Evolutionary conservation across 2,888 invertebrate genomes (phyloP), one percentile per base, ranked within the genome.

Genomic region (Diaphora mendica): DNA sequence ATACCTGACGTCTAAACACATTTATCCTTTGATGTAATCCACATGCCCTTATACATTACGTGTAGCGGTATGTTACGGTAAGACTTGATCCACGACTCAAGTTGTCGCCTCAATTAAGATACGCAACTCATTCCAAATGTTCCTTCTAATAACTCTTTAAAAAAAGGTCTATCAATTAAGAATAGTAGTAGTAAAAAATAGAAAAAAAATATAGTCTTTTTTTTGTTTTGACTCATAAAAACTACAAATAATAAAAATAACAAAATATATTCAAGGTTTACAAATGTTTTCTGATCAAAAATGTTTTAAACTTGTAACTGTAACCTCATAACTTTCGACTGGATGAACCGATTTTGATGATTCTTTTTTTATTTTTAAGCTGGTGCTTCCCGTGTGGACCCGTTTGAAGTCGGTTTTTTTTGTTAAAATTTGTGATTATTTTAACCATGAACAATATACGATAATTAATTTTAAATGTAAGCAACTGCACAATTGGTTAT

Each of bases 31-130:
- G 62, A 69, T 71, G 68, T 51, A 78, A 81, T 77, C 70, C 70
- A 62, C 68, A 51, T 71, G 68, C 72, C 69, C 33, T 55, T 66
- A 66, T 75, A 80, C 81, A 82, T 80, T 80, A 79, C 78, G 81
- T 77, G 81, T 82, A 75, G n/a, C 62, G 65, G 64, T 70, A 42
- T 30, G 65, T 48, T 39, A 35, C 7, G 35, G 33, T 71, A 66
- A 71, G 23, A 39, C 11, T 15, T 65, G 20, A 17, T 23, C 35
- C 42, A 71, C 66, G 42, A n/a, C n/a, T n/a, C n/a, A n/a, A n/a
- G n/a, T 26, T 66, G 35, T 70, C 26, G 13, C 5, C 35, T n/a
- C 35, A 39, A 69, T 67, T 48, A 44, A 44, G 20, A 42, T 48
- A 67, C 67, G 4, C 20, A 30, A 59, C 59, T 26, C 26, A 59